Evolutionary conservation across 2,797 vertebrate genomes (phyloP), one percentile per base, ranked within the genome.

Genomic region (Eremophila alpestris): DNA sequence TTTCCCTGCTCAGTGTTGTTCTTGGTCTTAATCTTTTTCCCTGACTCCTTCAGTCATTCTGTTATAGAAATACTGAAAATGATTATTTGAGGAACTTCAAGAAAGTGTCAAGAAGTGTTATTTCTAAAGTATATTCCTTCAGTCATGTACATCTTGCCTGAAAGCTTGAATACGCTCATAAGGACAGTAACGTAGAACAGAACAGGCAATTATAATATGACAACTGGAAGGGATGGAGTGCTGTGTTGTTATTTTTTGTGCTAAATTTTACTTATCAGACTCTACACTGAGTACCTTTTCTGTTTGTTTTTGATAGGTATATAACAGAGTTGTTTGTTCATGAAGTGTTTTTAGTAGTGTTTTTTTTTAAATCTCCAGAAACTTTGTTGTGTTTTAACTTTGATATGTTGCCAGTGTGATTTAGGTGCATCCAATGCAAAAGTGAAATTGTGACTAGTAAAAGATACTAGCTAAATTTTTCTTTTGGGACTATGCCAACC

Each of bases 301-400:
- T 56, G 10, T 60, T 85, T 30, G 41, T 1, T 83, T 86, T 84
- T 93, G 32, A 48, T 45, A 67, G 29, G 19, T 64, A 38, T 75
- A 8, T 88, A 30, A 58, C 83, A 51, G 13, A 40, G 29, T n/a
- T 43, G 17, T 38, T 68, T 67, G 41, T 29, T 41, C n/a, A 4
- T 29, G 3, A 4, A 0, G 0, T 26, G 30, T 11, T 77, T 62
- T 30, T 19, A 48, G 11, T 14, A 7, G 10, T 19, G 17, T 29
- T 64, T 55, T 38, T 26, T 56, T 83, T 84, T n/a, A 24, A 36
- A 54, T 48, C 62, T 62, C 38, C 13, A 78, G 64, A 67, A 76
- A 41, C 18, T 48, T 70, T 78, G 88, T 71, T 71, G 10, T 68
- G 9, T 60, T 22, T 86, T 70, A 54, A 60, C 56, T 90, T 78